Evolutionary conservation across 2,888 invertebrate species (phyloP).

Genomic region (Coleophora deauratella): DNA sequence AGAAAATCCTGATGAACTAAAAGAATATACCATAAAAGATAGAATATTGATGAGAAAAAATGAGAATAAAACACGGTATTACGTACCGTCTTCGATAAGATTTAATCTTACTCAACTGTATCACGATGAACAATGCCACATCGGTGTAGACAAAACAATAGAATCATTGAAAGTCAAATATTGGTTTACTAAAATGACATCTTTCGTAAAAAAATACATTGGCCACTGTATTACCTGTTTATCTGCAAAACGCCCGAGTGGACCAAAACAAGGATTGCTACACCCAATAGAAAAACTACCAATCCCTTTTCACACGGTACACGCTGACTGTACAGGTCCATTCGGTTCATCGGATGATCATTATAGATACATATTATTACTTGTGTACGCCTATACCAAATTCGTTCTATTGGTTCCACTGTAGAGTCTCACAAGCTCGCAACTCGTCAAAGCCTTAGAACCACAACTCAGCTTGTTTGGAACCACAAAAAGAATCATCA

Average conservation of each 20-base stretch:
- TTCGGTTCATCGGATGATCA: conserved; percentile 25
- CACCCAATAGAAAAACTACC: conserved; percentile 35
- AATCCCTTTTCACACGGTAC: conserved; percentile 34
- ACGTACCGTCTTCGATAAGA: neutral
- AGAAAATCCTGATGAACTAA: neutral
- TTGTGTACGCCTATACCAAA: conserved; percentile 37
- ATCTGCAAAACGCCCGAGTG: conserved; percentile 21
- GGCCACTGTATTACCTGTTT: conserved; percentile 26
- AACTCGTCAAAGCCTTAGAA: conserved; percentile 7
- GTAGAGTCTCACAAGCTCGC: conserved; percentile 6
- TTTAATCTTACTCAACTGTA: neutral
- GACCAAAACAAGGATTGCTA: conserved; percentile 25
- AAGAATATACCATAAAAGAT: neutral
- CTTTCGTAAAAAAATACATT: conserved; percentile 34
- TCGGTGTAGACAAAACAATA: conserved; percentile 30
- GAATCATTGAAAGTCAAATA: conserved; percentile 25
- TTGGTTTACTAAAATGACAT: conserved; percentile 39
- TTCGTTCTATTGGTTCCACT: conserved; percentile 29
- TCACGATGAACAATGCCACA: conserved; percentile 23
- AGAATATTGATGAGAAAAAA: too few species aligned
- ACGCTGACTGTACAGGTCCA: conserved; percentile 41
- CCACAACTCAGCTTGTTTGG: conserved; percentile 12
- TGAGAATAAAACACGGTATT: neutral
- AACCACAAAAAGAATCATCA: conserved; percentile 11
- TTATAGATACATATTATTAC: conserved; percentile 29